Evolutionary conservation across 1,140 invertebrate genomes (phyloP), one percentile per base, ranked within the genome.

Genomic region (Calliphora vicina): DNA sequence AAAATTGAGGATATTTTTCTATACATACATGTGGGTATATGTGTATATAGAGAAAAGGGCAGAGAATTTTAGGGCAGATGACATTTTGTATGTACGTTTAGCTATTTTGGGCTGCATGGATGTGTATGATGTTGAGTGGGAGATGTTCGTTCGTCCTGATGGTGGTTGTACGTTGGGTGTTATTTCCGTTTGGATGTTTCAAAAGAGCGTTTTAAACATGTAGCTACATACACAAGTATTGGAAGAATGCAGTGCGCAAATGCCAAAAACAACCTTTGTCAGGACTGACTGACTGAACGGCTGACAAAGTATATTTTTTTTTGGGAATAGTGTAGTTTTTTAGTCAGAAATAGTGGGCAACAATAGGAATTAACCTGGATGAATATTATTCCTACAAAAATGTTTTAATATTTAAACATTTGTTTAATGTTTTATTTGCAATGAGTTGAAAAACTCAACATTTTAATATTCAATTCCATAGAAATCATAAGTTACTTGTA

Each of bases 1-100:
- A 76, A 78, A 76, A 78, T 12, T 61, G 50, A 67, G 43, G 80
- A 71, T 81, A 71, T 61, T 61, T 71, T 17, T n/a, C 73, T 26
- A 74, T 50, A 26, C 42, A 81, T n/a, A 42, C 15, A 17, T 57
- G 35, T 67, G n/a, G 15, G 15, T 57, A 15, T 57, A 1, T 67
- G 9, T 67, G 1, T 67, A 25, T 67, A n/a, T n/a, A n/a, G n/a
- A 67, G 20, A 57, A 20, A 71, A 67, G 26, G 80, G 61, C 42
- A 61, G 50, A 43, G 5, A 43, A n/a, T n/a, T n/a, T 43, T 43
- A 12, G 42, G 42, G 42, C 12, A 50, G 3, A 50, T 50, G 45
- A 57, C n/a, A n/a, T 67, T 67, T 67, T 5, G n/a, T 25, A 67
- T n/a, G 17, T 67, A 50, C 4, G 3, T 4, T 67, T 5, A 25